Conservation (phyloP, 2,797 vertebrate species). For the Platyrinchus mystaceus region DNA sequence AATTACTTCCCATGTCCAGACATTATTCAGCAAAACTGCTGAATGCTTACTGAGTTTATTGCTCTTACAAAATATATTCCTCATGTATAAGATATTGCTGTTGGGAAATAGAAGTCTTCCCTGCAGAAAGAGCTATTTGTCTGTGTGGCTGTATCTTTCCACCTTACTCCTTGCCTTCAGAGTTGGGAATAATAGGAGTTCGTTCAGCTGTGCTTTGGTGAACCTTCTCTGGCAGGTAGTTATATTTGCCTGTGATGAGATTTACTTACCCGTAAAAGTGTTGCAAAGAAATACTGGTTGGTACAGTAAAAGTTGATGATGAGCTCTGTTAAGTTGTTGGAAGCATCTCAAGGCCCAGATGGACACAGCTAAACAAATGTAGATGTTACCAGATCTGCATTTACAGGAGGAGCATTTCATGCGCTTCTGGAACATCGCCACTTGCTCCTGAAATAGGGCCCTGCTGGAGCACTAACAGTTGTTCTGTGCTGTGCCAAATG, state of each 20-base stretch:
- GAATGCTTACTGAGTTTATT: neutral
- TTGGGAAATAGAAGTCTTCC: neutral
- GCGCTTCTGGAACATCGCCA: neutral
- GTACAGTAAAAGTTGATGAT: neutral
- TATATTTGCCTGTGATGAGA: neutral
- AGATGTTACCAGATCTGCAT: neutral
- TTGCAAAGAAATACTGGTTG: neutral
- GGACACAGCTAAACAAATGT: neutral
- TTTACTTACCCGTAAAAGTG: neutral
- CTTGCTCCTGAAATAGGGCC: neutral
- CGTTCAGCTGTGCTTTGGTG: neutral
- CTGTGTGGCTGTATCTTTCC: neutral
- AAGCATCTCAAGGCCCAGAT: neutral
- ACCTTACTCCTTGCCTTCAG: neutral
- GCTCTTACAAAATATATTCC: neutral
- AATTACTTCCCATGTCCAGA: neutral
- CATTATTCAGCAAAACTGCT: neutral
- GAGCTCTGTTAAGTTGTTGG: neutral
- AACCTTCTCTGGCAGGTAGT: neutral
- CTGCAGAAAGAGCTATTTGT: neutral
- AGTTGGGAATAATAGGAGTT: neutral
- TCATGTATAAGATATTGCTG: neutral
- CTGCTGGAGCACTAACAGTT: neutral
- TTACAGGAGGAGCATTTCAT: neutral
- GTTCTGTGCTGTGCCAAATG: neutral